Percentiles rank a stretch among this genome's conserved stretches.
Evolutionary conservation across 2,113 vertebrate species (phyloP).

Genomic region (Cavia aperea): DNA sequence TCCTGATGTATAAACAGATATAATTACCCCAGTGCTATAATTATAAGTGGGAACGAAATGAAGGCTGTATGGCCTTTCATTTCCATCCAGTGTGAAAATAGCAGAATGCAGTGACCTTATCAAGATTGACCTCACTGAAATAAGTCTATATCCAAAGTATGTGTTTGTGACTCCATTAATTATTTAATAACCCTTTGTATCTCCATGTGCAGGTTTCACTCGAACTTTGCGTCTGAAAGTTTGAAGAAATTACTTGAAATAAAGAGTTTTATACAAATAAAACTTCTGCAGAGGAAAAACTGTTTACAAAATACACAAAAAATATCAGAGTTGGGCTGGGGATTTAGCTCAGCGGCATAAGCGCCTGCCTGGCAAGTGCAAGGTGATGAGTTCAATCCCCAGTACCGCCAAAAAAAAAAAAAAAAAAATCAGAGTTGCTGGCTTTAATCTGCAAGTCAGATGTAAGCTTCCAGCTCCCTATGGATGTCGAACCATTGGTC

Average conservation of each 20-base stretch:
- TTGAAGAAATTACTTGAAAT: slow-evolving; percentile 71
- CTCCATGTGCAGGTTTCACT: slow-evolving; percentile 42
- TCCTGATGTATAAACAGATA: neutral
- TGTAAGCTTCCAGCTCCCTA: neutral
- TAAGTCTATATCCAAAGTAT: slow-evolving; percentile 32
- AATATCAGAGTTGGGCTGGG: neutral
- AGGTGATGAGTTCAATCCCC: too few species aligned
- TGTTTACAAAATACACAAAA: neutral
- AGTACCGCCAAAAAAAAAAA: too few species aligned
- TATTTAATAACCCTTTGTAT: slow-evolving; percentile 47
- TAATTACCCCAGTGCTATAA: slow-evolving; percentile 28
- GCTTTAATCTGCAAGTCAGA: too few species aligned
- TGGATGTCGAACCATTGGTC: neutral
- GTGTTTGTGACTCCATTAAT: neutral
- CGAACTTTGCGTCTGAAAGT: slow-evolving; percentile 64
- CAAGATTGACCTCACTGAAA: neutral
- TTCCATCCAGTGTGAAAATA: neutral
- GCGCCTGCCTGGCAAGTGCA: too few species aligned
- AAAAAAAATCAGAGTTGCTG: neutral
- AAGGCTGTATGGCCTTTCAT: slow-evolving; percentile 11
- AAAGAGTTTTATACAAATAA: slow-evolving; percentile 63
- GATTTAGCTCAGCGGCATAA: too few species aligned
- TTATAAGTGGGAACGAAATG: slow-evolving; percentile 21
- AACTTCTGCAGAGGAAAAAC: neutral
- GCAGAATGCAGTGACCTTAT: neutral